Evolutionary conservation across 2,888 invertebrate genomes (phyloP).

Genomic region (Pristionchus japonicus): DNA sequence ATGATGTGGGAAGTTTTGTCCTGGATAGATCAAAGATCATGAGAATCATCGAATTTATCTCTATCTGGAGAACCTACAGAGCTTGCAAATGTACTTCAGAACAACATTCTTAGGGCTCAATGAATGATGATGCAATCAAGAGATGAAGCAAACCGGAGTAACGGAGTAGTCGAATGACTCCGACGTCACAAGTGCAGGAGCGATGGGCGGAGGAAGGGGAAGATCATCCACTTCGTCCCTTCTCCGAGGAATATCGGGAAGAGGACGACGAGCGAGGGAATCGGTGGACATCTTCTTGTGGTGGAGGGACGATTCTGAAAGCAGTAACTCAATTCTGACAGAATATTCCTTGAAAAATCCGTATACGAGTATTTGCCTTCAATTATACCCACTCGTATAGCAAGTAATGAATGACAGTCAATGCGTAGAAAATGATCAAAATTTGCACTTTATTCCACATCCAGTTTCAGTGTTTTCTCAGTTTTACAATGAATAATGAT

Average conservation of each 20-base stretch:
- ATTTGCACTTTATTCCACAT: too few relatives aligned
- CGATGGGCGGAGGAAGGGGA: constrained; percentile 4
- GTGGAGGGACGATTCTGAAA: neutral
- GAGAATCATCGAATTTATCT: neutral
- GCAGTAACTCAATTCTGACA: too few relatives aligned
- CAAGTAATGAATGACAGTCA: too few relatives aligned
- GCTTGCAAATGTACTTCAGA: too few relatives aligned
- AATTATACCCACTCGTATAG: neutral
- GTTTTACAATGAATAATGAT: neutral
- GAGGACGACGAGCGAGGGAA: constrained; percentile 7
- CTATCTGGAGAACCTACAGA: too few relatives aligned
- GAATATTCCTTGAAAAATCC: too few relatives aligned
- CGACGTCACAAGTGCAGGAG: neutral
- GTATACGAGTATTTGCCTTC: neutral
- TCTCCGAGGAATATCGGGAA: neutral
- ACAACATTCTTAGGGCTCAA: too few relatives aligned
- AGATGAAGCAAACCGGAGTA: neutral
- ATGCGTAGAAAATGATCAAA: too few relatives aligned
- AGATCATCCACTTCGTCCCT: neutral
- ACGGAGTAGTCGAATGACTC: neutral
- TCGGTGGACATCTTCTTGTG: neutral
- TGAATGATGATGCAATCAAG: too few relatives aligned
- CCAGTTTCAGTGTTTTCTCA: too few relatives aligned
- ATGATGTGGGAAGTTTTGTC: neutral
- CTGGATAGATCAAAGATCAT: constrained; percentile 33